Evolutionary conservation across 2,113 vertebrate species (phyloP).

Genomic region (Ictalurus punctatus): DNA sequence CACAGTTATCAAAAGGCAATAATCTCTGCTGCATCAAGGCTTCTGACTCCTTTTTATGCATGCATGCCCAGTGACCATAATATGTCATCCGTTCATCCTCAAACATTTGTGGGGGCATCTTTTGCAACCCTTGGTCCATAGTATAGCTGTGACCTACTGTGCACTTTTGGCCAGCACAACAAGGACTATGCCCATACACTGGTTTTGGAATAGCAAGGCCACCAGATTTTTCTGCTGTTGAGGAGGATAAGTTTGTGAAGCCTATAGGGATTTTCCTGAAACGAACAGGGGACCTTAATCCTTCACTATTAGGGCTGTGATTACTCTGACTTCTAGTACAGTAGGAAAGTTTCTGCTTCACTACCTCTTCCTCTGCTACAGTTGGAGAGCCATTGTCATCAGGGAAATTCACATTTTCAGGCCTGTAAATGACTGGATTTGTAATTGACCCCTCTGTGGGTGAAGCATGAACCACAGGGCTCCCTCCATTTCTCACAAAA

Average conservation of each 20-base stretch:
- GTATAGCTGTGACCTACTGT: constrained; percentile 63
- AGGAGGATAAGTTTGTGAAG: constrained; percentile 44
- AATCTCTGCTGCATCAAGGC: constrained; percentile 58
- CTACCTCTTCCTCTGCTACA: constrained; percentile 53
- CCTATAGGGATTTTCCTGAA: constrained; percentile 57
- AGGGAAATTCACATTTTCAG: constrained; percentile 62
- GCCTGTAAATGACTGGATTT: constrained; percentile 66
- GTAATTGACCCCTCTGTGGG: constrained; percentile 58
- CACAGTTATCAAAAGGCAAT: constrained; percentile 56
- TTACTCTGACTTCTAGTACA: constrained; percentile 61
- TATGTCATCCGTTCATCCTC: constrained; percentile 72
- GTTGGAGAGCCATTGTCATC: constrained; percentile 61
- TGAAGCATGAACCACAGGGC: constrained; percentile 63
- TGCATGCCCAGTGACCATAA: constrained; percentile 53
- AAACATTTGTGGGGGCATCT: constrained; percentile 59
- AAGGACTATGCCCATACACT: constrained; percentile 76
- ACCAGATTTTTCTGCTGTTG: constrained; percentile 57
- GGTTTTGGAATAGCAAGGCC: constrained; percentile 81
- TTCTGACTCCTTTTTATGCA: constrained; percentile 61
- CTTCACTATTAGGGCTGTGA: constrained; percentile 57
- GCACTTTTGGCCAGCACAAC: constrained; percentile 71
- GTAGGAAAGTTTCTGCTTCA: constrained; percentile 65
- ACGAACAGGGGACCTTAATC: constrained; percentile 45
- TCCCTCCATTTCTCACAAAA: constrained; percentile 59
- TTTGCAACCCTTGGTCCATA: constrained; percentile 60